Evolutionary conservation across 2,888 invertebrate species (phyloP).

Genomic region (Drosophila pseudotakahashii): DNA sequence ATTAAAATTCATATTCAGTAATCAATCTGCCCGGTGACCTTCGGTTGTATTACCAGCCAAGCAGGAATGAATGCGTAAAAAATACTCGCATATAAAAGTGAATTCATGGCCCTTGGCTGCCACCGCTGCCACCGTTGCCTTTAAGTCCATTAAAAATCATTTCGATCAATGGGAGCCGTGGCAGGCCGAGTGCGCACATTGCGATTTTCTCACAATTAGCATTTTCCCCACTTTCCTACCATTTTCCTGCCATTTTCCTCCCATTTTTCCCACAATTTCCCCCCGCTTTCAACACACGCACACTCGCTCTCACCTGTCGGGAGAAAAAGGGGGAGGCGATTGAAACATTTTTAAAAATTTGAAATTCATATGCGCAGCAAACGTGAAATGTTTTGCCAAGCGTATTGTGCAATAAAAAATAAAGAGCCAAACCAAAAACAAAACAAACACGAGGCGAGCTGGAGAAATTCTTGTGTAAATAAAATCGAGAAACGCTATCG

Average conservation of each 20-base stretch:
- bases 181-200: slow-evolving; percentile 59
- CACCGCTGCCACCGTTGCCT: slow-evolving; percentile 15
- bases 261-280: slow-evolving; percentile 18
- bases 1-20: slow-evolving; percentile 45
- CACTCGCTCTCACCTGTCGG: slow-evolving; percentile 23
- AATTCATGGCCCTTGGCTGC: slow-evolving; percentile 26
- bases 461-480: slow-evolving; percentile 54
- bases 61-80: slow-evolving; percentile 5
- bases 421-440: slow-evolving; percentile 52
- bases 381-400: slow-evolving; percentile 79
- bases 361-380: slow-evolving; percentile 80
- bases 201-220: slow-evolving; percentile 80
- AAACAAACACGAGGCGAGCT: slow-evolving; percentile 40
- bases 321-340: slow-evolving; percentile 46
- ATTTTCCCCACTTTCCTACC: slow-evolving; percentile 61
- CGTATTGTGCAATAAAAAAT: slow-evolving; percentile 75
- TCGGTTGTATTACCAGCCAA: slow-evolving; percentile 17
- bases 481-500: slow-evolving; percentile 60
- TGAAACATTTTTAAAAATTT: slow-evolving; percentile 80
- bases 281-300: slow-evolving; percentile 6
- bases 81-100: slow-evolving; percentile 9
- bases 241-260: too few relatives aligned
- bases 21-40: slow-evolving; percentile 34
- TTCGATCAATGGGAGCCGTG: slow-evolving; percentile 58
- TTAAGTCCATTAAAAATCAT: slow-evolving; percentile 68